Percentiles rank a stretch among this genome's conserved stretches.
Evolutionary conservation across 37 sponge, comb jelly and placozoan genomes (phyloP).

Genomic region (Aphrocallistes beatrix): DNA sequence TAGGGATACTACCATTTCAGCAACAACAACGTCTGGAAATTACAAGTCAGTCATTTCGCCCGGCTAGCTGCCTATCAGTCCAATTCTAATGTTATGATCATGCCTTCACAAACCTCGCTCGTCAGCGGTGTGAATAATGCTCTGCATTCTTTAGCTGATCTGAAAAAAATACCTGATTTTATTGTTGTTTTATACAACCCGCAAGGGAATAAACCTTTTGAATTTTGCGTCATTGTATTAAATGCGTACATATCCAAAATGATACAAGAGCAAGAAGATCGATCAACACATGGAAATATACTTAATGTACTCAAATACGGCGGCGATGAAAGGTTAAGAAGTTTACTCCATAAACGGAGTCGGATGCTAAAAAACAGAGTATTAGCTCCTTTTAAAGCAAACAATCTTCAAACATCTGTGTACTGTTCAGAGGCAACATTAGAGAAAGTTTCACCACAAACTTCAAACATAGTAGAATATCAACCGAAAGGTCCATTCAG

Average conservation of each 20-base stretch:
- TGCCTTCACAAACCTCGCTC: neutral
- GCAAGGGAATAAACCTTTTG: neutral
- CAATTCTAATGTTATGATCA: neutral
- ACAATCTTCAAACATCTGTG: neutral
- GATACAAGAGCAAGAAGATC: neutral
- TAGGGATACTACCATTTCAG: neutral
- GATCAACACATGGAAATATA: neutral
- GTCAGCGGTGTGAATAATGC: neutral
- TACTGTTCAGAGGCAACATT: neutral
- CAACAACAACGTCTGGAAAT: neutral
- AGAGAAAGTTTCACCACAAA: neutral
- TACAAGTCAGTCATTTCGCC: neutral
- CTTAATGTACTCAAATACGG: neutral
- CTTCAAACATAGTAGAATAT: neutral
- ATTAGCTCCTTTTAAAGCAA: neutral
- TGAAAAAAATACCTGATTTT: neutral
- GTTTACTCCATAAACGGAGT: neutral
- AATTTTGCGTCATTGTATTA: neutral
- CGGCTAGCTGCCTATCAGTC: neutral
- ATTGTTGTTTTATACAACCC: neutral
- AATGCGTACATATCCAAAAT: conserved; percentile 4
- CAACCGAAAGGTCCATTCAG: neutral
- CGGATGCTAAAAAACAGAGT: neutral
- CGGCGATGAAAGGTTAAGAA: neutral
- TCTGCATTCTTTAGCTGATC: neutral